Conservation (phyloP, 2,888 invertebrate species). For the Dicyrtomina minuta region DNA sequence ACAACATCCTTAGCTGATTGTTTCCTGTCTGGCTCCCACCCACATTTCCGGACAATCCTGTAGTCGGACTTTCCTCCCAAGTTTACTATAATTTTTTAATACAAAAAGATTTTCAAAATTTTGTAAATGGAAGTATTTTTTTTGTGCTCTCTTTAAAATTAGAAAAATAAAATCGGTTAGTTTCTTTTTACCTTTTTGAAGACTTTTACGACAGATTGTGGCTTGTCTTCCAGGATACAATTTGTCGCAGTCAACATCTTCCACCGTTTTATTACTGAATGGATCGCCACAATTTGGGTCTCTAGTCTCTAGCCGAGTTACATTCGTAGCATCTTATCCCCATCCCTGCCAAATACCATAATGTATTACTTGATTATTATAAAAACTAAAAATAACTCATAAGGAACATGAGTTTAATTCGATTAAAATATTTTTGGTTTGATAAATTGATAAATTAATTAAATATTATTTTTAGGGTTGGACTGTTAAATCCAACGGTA, state of each 20-base stretch:
- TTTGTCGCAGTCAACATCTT: constrained; percentile 57
- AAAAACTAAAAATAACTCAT: too few relatives aligned
- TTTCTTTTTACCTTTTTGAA: constrained; percentile 57
- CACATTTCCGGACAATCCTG: constrained; percentile 49
- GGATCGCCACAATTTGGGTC: constrained; percentile 59
- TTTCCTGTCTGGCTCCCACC: constrained; percentile 43
- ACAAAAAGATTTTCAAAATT: constrained; percentile 16
- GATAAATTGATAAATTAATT: too few relatives aligned
- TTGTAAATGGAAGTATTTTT: neutral
- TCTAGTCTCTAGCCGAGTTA: constrained; percentile 59
- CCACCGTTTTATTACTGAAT: constrained; percentile 58
- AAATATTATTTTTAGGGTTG: too few relatives aligned
- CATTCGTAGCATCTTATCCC: constrained; percentile 58
- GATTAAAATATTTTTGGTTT: too few relatives aligned
- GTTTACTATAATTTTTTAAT: constrained; percentile 32
- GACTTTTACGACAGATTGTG: constrained; percentile 58
- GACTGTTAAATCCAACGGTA: too few relatives aligned
- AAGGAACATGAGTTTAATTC: too few relatives aligned
- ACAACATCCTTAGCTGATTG: constrained; percentile 22
- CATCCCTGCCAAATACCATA: constrained; percentile 25
- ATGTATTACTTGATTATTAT: too few relatives aligned
- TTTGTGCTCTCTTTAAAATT: constrained; percentile 2
- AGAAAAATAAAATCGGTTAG: neutral
- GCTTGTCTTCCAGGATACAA: constrained; percentile 50
- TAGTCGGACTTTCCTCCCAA: constrained; percentile 40